These are phyloP conservation scores for Tipula lateralis DNA, from an alignment of 2,888 invertebrate genomes.

Conservation along the genomic window DNA sequence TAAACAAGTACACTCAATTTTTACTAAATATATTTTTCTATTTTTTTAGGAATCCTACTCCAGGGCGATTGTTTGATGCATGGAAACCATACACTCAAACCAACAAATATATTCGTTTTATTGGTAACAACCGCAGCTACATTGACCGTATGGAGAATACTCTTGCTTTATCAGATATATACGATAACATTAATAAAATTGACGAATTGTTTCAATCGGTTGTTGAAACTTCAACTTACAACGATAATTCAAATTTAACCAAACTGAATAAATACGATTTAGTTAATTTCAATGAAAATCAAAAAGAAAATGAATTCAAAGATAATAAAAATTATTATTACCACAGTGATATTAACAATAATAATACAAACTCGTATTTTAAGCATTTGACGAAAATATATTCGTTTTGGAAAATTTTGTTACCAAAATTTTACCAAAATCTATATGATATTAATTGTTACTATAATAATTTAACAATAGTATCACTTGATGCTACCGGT, in stretches of 20 bases:
- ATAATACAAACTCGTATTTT: slow-evolving; percentile 40
- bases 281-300: not conserved
- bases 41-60: slow-evolving; percentile 54
- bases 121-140: slow-evolving; percentile 39
- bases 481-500: slow-evolving; percentile 32
- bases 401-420: slow-evolving; percentile 45
- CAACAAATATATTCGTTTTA: slow-evolving; percentile 43
- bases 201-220: slow-evolving; percentile 40
- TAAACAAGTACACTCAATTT: not conserved
- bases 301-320: not conserved
- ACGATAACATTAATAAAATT: slow-evolving; percentile 41
- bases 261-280: not conserved
- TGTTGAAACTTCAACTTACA: slow-evolving; percentile 29
- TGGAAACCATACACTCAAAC: slow-evolving; percentile 57
- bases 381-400: slow-evolving; percentile 44
- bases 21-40: too few relatives aligned
- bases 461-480: not conserved
- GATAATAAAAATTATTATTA: not conserved
- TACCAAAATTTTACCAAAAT: slow-evolving; percentile 39
- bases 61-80: slow-evolving; percentile 50
- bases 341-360: slow-evolving; percentile 32
- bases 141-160: not conserved
- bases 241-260: not conserved
- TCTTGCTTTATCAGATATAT: slow-evolving; percentile 33
- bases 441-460: not conserved